Evolutionary conservation across 2,888 invertebrate species (phyloP), one percentile per base, ranked within the genome.

Genomic region (Elgonia sp.): DNA sequence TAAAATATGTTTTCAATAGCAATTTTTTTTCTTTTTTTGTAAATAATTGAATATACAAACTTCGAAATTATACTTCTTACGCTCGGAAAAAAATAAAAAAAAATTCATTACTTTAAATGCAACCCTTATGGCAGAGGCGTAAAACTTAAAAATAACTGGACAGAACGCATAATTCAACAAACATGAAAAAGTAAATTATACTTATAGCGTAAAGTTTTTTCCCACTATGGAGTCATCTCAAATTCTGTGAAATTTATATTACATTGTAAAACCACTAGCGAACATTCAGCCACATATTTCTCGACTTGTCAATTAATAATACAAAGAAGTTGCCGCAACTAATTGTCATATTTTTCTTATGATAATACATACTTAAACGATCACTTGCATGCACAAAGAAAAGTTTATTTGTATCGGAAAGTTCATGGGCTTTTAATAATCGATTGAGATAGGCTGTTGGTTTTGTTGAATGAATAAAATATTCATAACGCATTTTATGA

Each of bases 371-470:
- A 72, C 70, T 72, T 42, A 37, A 75, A 67, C 83, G 40, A 76
- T 69, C 53, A 69, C 72, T 63, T 63, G 65, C 73, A 55, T 62
- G 65, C n/a, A 84, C 57, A 84, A 81, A 81, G 75, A 84, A 80
- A 86, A 86, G 85, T 81, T 86, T 86, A 75, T 81, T 70, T 82
- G 76, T 55, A 40, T 72, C 20, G 82, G 73, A 87, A 88, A 77
- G 21, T 81, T 12, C 46, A 12, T 89, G 72, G 73, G 85, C 89
- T 93, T 92, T 93, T 93, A 93, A 93, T 94, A 94, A 93, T 93
- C 94, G 93, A 94, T 93, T 93, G 93, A 92, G 92, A 93, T 92
- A 89, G 91, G 73, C 92, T 92, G 91, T 92, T 91, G 91, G 90
- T 91, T 92, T 91, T 86, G 29, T 29, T 57, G 89, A 91, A 92